Conservation (phyloP, 1,140 invertebrate genomes). For the Drosophila trapezifrons region DNA sequence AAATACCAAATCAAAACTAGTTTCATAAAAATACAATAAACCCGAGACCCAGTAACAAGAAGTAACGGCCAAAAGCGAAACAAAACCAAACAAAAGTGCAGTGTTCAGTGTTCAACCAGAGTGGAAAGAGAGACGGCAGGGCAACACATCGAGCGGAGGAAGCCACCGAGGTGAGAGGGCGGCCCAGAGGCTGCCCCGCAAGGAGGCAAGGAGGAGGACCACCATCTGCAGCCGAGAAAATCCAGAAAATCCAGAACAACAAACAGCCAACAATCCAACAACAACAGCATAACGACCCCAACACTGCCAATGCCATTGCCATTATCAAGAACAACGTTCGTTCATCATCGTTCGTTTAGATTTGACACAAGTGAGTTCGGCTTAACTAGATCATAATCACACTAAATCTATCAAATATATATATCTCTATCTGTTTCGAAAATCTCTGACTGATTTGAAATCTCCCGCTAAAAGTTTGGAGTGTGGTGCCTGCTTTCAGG, state of each 20-base stretch:
- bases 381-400: constrained; percentile 28
- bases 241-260: constrained; percentile 1
- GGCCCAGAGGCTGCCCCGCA: constrained; percentile 37
- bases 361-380: constrained; percentile 77
- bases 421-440: background rate
- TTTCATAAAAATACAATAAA: constrained; percentile 22
- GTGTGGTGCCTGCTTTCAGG: background rate
- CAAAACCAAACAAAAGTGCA: constrained; percentile 16
- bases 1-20: constrained; percentile 46
- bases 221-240: background rate
- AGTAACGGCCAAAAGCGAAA: background rate
- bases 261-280: constrained; percentile 27
- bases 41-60: background rate
- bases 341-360: constrained; percentile 79
- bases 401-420: background rate
- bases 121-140: constrained; percentile 7
- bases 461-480: background rate
- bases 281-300: constrained; percentile 56
- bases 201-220: background rate
- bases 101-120: constrained; percentile 35
- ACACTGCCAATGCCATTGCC: constrained; percentile 80
- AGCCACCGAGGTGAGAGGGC: constrained; percentile 30
- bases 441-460: background rate
- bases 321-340: constrained; percentile 73
- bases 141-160: constrained; percentile 11